Percentiles rank a stretch among this genome's conserved stretches.
Evolutionary conservation across 2,113 vertebrate species (phyloP).

Genomic region (Athene cunicularia): DNA sequence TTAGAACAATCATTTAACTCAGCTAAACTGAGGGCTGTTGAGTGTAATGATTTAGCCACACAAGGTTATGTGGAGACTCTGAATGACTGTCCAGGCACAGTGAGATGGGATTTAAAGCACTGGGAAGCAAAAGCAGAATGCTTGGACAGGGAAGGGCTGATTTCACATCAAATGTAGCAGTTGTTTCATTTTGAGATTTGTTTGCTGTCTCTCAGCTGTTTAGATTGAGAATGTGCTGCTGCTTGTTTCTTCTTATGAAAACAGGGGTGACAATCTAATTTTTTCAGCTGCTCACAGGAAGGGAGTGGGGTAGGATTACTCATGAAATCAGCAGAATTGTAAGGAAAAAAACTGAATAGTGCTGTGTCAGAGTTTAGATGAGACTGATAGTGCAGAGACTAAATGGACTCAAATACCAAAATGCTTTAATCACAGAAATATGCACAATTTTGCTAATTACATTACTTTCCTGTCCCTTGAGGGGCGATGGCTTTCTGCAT

Average conservation of each 20-base stretch:
- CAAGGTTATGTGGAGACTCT: neutral
- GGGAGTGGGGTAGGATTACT: neutral
- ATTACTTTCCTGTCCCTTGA: neutral
- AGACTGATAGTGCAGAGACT: neutral
- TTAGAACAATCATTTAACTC: neutral
- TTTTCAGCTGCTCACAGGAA: neutral
- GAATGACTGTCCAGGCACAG: neutral
- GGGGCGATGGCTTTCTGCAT: neutral
- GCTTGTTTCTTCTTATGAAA: neutral
- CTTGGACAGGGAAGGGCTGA: neutral
- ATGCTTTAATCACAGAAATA: neutral
- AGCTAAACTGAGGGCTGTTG: neutral
- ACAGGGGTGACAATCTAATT: neutral
- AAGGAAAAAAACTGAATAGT: neutral
- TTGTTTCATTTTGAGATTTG: neutral
- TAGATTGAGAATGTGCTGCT: neutral
- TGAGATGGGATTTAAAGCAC: neutral
- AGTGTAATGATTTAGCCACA: neutral
- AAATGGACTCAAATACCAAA: neutral
- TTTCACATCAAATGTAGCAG: neutral
- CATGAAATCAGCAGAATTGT: neutral
- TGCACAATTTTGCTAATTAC: neutral
- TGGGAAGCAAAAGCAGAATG: neutral
- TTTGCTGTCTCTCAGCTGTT: neutral
- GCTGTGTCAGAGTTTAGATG: neutral